These are phyloP conservation scores for Muntiacus reevesi DNA, from an alignment of 2,113 vertebrate species.

Conservation along the genomic window DNA sequence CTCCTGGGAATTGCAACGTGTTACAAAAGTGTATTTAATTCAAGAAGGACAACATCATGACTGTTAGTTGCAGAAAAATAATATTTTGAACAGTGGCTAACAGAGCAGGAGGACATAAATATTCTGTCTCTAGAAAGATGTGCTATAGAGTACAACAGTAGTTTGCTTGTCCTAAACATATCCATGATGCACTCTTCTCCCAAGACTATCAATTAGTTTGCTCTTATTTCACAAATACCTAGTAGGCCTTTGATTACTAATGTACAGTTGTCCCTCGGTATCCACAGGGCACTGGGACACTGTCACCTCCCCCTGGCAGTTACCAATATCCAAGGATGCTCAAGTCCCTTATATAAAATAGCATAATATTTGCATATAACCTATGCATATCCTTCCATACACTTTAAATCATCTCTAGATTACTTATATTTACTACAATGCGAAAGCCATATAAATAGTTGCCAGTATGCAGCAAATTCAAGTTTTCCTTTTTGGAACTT, in stretches of 20 bases:
- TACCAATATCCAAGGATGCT: neutral
- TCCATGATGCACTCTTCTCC: neutral
- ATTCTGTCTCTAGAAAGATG: constrained; percentile 22
- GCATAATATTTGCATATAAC: neutral
- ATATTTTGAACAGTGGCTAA: neutral
- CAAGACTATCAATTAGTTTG: neutral
- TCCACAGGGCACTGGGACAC: neutral
- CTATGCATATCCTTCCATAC: neutral
- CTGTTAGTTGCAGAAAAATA: constrained; percentile 16
- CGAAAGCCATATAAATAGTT: neutral
- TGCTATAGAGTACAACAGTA: neutral
- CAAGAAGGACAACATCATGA: constrained; percentile 2
- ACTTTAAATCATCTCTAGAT: neutral
- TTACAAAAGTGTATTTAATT: constrained; percentile 42
- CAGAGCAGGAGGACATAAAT: constrained; percentile 28
- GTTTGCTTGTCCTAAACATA: neutral
- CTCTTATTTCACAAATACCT: neutral
- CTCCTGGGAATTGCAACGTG: neutral
- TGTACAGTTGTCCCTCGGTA: neutral
- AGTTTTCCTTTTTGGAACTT: neutral
- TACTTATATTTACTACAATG: neutral
- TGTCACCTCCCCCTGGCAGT: neutral
- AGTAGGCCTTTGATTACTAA: constrained; percentile 8
- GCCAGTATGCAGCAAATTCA: neutral
- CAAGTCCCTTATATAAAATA: neutral